phyloP scores from a whole-genome alignment of 2,797 vertebrate species.

The Glyptemys insculpta region DNA sequence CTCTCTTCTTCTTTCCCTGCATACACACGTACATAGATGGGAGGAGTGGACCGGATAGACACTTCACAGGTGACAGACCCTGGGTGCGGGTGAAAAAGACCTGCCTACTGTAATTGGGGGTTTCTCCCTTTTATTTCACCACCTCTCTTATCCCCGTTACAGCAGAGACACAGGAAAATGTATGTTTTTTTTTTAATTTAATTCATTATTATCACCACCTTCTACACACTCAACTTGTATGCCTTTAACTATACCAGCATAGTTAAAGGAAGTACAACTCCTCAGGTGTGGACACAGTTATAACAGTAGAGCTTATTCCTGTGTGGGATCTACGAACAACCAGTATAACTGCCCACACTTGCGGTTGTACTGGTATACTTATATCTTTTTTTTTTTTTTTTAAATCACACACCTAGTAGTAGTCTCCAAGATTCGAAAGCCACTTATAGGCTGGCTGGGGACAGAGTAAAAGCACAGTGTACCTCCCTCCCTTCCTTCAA shows the following conservation, averaged over 20 bases:
- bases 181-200: not conserved
- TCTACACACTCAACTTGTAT: not conserved
- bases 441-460: not conserved
- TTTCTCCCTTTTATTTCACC: no score
- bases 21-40: no score
- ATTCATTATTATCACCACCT: not conserved
- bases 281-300: not conserved
- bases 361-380: not conserved
- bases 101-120: no score
- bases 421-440: not conserved
- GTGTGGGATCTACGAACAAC: not conserved
- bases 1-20: no score
- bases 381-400: not conserved
- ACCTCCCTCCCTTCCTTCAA: not conserved
- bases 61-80: no score
- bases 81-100: no score
- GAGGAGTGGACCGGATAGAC: no score
- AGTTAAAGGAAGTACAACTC: not conserved
- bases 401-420: not conserved
- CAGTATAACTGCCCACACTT: not conserved
- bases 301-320: not conserved
- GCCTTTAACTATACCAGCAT: not conserved
- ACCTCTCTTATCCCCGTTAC: no score
- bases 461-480: constrained; percentile 12
- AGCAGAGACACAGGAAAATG: not conserved